Evolutionary conservation across 2,888 invertebrate genomes (phyloP).

Genomic region (Ptychoptera albimana): DNA sequence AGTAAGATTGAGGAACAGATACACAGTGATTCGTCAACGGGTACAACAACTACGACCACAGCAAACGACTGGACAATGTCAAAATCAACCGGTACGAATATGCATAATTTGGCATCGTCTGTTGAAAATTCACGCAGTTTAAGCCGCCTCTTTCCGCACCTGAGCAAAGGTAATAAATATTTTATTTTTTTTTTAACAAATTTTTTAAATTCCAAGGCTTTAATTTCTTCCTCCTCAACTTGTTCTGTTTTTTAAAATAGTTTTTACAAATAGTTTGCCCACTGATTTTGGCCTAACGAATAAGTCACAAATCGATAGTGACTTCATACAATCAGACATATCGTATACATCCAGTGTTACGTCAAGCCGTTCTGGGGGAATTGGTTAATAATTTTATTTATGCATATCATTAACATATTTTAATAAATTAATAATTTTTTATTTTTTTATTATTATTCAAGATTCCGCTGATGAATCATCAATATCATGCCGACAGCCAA

Average conservation of each 20-base stretch:
- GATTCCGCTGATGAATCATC: constrained; percentile 34
- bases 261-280: constrained; percentile 29
- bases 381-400: constrained; percentile 24
- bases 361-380: constrained; percentile 39
- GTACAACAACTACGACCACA: constrained; percentile 32
- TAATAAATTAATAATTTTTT: constrained; percentile 3
- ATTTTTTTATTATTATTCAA: constrained; percentile 20
- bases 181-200: background rate
- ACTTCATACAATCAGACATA: constrained; percentile 33
- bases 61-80: constrained; percentile 35
- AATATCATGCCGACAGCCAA: constrained; percentile 34
- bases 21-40: background rate
- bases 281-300: constrained; percentile 22
- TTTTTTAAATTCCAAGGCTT: background rate
- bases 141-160: constrained; percentile 45
- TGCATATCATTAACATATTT: background rate
- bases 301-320: constrained; percentile 20
- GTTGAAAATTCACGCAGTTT: constrained; percentile 41
- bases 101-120: constrained; percentile 35
- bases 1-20: constrained; percentile 43
- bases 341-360: constrained; percentile 40
- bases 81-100: constrained; percentile 38
- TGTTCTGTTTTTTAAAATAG: too few species aligned
- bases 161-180: constrained; percentile 24
- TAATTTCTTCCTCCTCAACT: background rate